phyloP scores from a whole-genome alignment of 2,888 invertebrate genomes.

The Pocota personata region DNA sequence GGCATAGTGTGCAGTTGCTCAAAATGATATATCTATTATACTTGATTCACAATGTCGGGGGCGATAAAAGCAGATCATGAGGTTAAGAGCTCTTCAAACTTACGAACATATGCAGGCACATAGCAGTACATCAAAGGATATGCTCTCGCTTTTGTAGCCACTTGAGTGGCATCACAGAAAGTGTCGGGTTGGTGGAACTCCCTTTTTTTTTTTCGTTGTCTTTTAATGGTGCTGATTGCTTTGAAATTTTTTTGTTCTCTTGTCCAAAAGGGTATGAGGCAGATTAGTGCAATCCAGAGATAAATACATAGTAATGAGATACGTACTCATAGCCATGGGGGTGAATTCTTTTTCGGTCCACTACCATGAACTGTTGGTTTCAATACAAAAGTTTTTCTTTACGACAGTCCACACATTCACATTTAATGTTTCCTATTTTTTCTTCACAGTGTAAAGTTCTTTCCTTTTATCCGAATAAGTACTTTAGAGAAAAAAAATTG shows the following conservation, averaged over 20 bases:
- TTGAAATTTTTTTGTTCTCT: background rate
- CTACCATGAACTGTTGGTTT: background rate
- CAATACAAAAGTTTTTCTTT: background rate
- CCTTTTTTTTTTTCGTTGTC: background rate
- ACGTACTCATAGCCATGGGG: background rate
- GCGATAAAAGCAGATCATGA: conserved; percentile 61
- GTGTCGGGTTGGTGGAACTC: background rate
- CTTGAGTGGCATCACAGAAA: background rate
- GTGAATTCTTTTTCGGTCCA: background rate
- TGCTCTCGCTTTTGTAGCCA: conserved; percentile 26
- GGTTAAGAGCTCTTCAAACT: conserved; percentile 58
- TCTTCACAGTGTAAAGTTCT: too few species aligned
- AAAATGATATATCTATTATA: conserved; percentile 63
- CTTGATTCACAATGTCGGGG: conserved; percentile 43
- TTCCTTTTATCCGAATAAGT: too few species aligned
- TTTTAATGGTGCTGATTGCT: background rate
- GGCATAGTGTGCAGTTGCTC: conserved; percentile 3
- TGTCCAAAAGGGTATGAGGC: background rate
- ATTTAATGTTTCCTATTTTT: too few species aligned
- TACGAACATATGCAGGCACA: background rate
- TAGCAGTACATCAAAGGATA: conserved; percentile 5
- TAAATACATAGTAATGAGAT: background rate
- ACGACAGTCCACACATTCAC: background rate
- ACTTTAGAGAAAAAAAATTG: too few species aligned
- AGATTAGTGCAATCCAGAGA: background rate